Evolutionary conservation across 2,113 vertebrate species (phyloP).

Genomic region (Centropus unirufus): DNA sequence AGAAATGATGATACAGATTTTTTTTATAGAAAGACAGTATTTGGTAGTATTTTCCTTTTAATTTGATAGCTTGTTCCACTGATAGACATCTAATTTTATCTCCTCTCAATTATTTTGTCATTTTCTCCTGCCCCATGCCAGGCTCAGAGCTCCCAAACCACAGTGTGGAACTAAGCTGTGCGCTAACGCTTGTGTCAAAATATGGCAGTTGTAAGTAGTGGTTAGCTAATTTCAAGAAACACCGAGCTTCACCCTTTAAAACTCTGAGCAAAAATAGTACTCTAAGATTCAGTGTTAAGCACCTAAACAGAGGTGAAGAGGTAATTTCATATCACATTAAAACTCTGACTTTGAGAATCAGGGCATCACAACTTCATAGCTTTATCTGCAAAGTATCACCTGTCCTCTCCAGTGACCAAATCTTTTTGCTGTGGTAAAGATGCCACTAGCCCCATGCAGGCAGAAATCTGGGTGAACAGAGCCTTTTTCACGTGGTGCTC

Average conservation of each 20-base stretch:
- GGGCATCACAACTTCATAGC: neutral
- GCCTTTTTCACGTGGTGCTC: neutral
- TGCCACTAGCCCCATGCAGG: neutral
- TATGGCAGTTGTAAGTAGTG: neutral
- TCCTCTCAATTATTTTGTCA: neutral
- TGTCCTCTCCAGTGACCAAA: neutral
- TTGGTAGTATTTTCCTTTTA: neutral
- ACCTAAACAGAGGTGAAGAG: neutral
- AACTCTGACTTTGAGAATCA: neutral
- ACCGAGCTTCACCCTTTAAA: neutral
- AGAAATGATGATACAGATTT: neutral
- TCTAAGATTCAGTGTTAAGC: neutral
- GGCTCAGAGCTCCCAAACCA: neutral
- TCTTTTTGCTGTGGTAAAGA: neutral
- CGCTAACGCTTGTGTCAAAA: neutral
- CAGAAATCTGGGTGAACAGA: neutral
- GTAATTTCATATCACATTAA: neutral
- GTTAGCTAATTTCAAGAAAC: neutral
- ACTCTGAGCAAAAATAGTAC: neutral
- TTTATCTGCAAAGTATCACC: neutral
- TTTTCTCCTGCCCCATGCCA: neutral
- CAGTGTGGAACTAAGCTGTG: neutral
- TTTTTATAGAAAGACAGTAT: neutral
- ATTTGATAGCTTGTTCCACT: neutral
- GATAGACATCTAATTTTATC: constrained; percentile 3